Percentiles rank a stretch among this genome's conserved stretches.
These are phyloP conservation scores for Myxocyprinus asiaticus DNA, from an alignment of 2,113 vertebrate species.

Conservation along the genomic window DNA sequence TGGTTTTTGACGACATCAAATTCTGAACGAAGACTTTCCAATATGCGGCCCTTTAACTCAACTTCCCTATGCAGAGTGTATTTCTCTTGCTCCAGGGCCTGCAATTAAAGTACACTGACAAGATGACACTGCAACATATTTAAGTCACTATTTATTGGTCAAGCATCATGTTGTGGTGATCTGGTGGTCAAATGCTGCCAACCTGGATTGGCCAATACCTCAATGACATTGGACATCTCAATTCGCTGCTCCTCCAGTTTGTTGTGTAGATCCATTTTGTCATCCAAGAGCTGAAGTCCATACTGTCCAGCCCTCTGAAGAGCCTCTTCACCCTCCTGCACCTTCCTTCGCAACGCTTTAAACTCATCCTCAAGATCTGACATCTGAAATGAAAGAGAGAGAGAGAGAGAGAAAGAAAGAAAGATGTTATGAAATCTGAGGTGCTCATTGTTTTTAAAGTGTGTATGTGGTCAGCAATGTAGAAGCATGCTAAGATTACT, in stretches of 20 bases:
- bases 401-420: background rate
- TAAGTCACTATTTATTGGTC: background rate
- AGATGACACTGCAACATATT: background rate
- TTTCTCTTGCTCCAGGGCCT: constrained; percentile 85
- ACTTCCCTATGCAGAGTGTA: constrained; percentile 88
- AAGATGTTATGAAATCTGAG: background rate
- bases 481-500: too few relatives aligned
- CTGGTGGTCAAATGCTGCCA: background rate
- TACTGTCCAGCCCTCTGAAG: constrained; percentile 86
- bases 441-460: background rate
- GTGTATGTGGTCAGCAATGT: background rate
- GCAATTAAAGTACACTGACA: background rate
- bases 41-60: constrained; percentile 85
- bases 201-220: constrained; percentile 71
- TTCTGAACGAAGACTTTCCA: constrained; percentile 86
- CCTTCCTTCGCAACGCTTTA: constrained; percentile 73
- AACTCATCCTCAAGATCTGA: constrained; percentile 68
- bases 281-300: constrained; percentile 86
- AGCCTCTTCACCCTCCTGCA: constrained; percentile 83
- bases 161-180: background rate
- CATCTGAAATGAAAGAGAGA: constrained; percentile 56
- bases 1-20: constrained; percentile 86
- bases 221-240: constrained; percentile 81
- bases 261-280: constrained; percentile 84
- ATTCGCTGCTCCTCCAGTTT: constrained; percentile 83